These are phyloP conservation scores for Tupaia chinensis DNA, from an alignment of 2,113 vertebrate species.

Conservation along the genomic window DNA sequence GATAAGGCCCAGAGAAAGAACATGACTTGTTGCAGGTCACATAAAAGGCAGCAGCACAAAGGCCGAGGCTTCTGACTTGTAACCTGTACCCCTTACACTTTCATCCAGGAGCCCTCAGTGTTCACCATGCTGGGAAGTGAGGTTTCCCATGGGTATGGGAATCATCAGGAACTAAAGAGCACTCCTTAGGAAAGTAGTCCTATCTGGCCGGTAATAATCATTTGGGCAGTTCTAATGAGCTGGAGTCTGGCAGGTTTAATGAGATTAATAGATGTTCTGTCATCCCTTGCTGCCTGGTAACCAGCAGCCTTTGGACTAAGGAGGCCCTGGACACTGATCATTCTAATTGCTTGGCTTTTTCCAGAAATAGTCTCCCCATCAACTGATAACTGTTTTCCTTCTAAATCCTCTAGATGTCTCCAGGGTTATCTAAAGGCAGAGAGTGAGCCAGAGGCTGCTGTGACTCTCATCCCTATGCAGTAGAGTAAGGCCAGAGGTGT, in stretches of 20 bases:
- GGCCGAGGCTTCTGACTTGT: not conserved
- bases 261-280: slow-evolving; percentile 86
- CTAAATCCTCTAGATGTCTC: not conserved
- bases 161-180: slow-evolving; percentile 83
- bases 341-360: slow-evolving; percentile 83
- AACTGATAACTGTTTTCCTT: slow-evolving; percentile 26
- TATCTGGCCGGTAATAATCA: slow-evolving; percentile 82
- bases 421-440: slow-evolving; percentile 6
- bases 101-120: not conserved
- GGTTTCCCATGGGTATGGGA: slow-evolving; percentile 67
- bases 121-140: not conserved
- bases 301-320: slow-evolving; percentile 76
- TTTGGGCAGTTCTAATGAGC: slow-evolving; percentile 83
- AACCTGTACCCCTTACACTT: not conserved
- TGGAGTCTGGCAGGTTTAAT: slow-evolving; percentile 83
- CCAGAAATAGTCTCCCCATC: slow-evolving; percentile 11
- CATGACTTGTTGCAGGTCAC: slow-evolving; percentile 43
- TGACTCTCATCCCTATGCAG: not conserved
- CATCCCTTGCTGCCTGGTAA: slow-evolving; percentile 79
- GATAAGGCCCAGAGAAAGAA: slow-evolving; percentile 12
- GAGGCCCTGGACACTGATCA: slow-evolving; percentile 74
- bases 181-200: slow-evolving; percentile 83
- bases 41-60: not conserved
- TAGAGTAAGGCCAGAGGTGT: not conserved
- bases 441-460: not conserved